Evolutionary conservation across 1,140 invertebrate species (phyloP).

Genomic region (Lineus longissimus): DNA sequence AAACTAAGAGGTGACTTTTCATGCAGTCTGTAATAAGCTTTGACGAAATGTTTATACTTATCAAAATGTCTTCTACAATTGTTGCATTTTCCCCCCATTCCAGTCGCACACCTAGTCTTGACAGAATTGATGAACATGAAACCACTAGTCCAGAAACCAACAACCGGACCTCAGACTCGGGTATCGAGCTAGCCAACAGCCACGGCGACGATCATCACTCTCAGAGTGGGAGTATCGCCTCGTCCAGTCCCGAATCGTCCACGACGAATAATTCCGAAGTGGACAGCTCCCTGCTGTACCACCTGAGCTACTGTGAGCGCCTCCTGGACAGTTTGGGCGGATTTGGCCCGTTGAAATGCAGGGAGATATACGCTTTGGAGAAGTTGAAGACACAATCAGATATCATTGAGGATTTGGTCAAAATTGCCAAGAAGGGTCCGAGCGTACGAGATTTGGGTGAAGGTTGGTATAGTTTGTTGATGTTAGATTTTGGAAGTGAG

Average conservation of each 20-base stretch:
- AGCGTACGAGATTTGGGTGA: slow-evolving; percentile 18
- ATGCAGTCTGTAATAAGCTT: too few relatives aligned
- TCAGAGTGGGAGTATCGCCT: slow-evolving; percentile 28
- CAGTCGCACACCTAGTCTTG: too few relatives aligned
- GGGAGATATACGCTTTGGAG: slow-evolving; percentile 54
- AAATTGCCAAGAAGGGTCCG: slow-evolving; percentile 39
- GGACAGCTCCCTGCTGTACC: slow-evolving; percentile 52
- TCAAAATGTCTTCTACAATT: too few relatives aligned
- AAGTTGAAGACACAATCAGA: slow-evolving; percentile 53
- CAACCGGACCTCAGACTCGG: slow-evolving; percentile 53
- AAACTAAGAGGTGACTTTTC: too few relatives aligned
- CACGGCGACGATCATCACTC: slow-evolving; percentile 39
- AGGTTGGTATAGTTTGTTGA: not conserved
- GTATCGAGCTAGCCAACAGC: slow-evolving; percentile 51
- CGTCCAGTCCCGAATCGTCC: slow-evolving; percentile 43
- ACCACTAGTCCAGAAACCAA: slow-evolving; percentile 45
- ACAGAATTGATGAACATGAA: too few relatives aligned
- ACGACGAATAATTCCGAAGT: slow-evolving; percentile 54
- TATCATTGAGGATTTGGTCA: slow-evolving; percentile 50
- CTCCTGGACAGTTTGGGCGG: slow-evolving; percentile 56
- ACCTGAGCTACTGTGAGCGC: slow-evolving; percentile 54
- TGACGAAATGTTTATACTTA: too few relatives aligned
- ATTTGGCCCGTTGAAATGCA: slow-evolving; percentile 57
- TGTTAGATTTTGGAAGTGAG: not conserved
- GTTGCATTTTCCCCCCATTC: too few relatives aligned